Evolutionary conservation across 2,113 vertebrate species (phyloP).

Genomic region (Casuarius casuarius): DNA sequence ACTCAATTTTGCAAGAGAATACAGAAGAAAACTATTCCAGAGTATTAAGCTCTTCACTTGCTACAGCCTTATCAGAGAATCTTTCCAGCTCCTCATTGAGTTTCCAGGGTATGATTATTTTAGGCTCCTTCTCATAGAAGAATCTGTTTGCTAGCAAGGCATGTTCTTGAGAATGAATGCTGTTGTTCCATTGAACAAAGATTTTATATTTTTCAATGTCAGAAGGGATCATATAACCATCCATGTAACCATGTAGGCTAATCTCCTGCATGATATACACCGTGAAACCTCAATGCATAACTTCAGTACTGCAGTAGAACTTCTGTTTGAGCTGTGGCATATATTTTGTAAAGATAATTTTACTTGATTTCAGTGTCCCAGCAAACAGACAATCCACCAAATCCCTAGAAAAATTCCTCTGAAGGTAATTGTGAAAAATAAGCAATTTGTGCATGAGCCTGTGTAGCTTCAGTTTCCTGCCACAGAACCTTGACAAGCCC

Average conservation of each 20-base stretch:
- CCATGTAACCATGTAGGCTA: background rate
- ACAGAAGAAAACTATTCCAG: background rate
- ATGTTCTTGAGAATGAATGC: background rate
- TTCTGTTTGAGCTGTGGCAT: background rate
- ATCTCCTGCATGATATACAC: background rate
- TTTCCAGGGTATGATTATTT: background rate
- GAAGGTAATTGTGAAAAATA: background rate
- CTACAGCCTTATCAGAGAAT: background rate
- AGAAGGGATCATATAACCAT: background rate
- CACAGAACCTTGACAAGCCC: background rate
- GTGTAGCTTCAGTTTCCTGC: accelerated
- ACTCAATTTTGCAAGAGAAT: background rate
- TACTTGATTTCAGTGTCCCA: background rate
- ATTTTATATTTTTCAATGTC: background rate
- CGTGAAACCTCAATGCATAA: background rate
- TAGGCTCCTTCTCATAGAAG: background rate
- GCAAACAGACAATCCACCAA: background rate
- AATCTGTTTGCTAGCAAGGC: background rate
- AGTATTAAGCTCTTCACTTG: background rate
- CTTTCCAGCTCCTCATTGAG: background rate
- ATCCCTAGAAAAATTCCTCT: background rate
- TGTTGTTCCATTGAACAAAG: background rate
- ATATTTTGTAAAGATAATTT: background rate
- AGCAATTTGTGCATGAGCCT: background rate
- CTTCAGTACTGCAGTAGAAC: background rate